A percentile compares a stretch with the other conserved stretches of the same genome.
These are phyloP conservation scores for Esox lucius DNA, from an alignment of 2,797 vertebrate genomes.

Conservation along the genomic window DNA sequence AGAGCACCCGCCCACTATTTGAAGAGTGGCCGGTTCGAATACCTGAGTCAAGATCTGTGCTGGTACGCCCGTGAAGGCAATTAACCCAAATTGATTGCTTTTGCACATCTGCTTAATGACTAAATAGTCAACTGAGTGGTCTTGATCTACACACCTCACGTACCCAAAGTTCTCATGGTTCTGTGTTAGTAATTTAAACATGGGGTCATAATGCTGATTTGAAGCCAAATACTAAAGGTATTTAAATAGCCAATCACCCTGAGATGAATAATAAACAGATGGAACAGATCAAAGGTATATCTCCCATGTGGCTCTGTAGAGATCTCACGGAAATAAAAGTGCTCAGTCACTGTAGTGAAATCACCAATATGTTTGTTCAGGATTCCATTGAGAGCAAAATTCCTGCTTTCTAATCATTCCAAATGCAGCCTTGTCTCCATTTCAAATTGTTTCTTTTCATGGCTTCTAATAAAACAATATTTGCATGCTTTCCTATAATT, in stretches of 20 bases:
- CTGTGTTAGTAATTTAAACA: background rate
- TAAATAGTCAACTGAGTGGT: background rate
- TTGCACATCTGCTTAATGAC: no score
- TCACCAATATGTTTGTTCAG: slow-evolving; percentile 7
- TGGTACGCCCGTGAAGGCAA: no score
- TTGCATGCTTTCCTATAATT: background rate
- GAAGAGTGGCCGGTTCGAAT: no score
- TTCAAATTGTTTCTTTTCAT: no score
- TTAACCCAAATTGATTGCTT: no score
- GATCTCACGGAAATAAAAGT: no score
- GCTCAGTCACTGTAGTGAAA: slow-evolving; percentile 12
- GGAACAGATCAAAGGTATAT: background rate
- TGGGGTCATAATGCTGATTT: background rate
- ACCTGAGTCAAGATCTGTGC: no score
- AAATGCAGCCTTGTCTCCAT: no score
- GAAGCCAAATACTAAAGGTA: background rate
- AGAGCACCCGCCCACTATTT: no score
- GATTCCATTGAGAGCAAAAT: slow-evolving; percentile 7
- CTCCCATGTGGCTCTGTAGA: no score
- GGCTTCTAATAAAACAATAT: no score
- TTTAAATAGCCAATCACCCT: background rate
- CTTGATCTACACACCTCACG: background rate
- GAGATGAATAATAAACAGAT: background rate
- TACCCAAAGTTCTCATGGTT: background rate
- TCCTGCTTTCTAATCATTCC: background rate